Percentiles rank a stretch among this genome's conserved stretches.
Evolutionary conservation across 2,113 vertebrate genomes (phyloP).

Genomic region (Entomyzon cyanotis): DNA sequence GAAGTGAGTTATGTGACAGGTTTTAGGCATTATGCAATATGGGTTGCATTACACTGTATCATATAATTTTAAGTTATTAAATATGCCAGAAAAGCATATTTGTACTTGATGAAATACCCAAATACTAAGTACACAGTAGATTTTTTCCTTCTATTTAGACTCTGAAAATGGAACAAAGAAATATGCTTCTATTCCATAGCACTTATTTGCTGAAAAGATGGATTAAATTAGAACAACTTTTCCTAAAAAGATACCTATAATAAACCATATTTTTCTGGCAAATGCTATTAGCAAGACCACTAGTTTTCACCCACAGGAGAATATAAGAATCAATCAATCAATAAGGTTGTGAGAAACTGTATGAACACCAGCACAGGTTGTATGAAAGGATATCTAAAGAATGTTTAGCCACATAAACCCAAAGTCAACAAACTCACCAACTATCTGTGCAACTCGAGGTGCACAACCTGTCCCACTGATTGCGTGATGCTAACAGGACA

Average conservation of each 20-base stretch:
- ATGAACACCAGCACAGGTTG: neutral
- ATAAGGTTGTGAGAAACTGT: slow-evolving; percentile 29
- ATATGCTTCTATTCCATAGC: neutral
- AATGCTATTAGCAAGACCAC: slow-evolving; percentile 44
- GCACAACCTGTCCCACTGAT: rapidly evolving
- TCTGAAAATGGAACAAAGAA: slow-evolving; percentile 37
- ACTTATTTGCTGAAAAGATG: slow-evolving; percentile 39
- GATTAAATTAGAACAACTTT: slow-evolving; percentile 52
- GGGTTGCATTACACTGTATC: neutral
- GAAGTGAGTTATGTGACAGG: neutral
- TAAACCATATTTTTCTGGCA: slow-evolving; percentile 11
- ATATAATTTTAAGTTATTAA: slow-evolving; percentile 22
- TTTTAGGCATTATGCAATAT: neutral
- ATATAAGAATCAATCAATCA: slow-evolving; percentile 60
- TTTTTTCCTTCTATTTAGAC: neutral
- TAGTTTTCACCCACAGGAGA: slow-evolving; percentile 20
- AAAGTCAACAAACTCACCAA: neutral
- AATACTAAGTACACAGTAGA: neutral
- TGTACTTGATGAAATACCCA: slow-evolving; percentile 50
- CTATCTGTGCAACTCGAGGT: neutral
- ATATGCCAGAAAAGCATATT: slow-evolving; percentile 16
- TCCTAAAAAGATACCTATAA: slow-evolving; percentile 48
- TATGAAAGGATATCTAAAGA: neutral
- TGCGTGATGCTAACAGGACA: rapidly evolving
- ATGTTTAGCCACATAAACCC: neutral